Base-by-base conservation (phyloP, 2,888 invertebrate genomes). In the Boloria selene region DNA sequence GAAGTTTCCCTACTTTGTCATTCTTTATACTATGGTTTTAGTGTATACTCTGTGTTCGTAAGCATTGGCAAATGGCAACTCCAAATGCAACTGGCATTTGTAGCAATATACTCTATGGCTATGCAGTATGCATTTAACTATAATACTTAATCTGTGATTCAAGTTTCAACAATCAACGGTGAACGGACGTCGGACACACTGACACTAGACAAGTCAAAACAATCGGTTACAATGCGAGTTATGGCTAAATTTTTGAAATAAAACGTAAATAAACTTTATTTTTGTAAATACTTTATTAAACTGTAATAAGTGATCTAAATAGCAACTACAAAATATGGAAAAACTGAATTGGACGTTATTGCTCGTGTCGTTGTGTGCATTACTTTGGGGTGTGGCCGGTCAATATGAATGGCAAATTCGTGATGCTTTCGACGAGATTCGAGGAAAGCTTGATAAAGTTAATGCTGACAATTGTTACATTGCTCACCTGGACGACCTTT, bases 361-460 rank as follows among this genome's bases (percentile, higher is more conserved):
- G 67, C 71, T 78, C 58, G 77, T 87, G 79, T 90, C 91, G 53
- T 76, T 92, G 59, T 87, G 86, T 79, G 83, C 79, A 75, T 84
- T 91, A 73, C 74, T 89, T 72, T 90, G 90, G 94, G 95, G 95
- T 93, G 95, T 95, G 93, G 93, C 94, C 88, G 96, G 95, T 26
- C 98, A 98, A 83, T 97, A 96, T 80, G 97, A 97, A 80, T 99
- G 98, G 98, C 97, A 98, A 90, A 90, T 95, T 18, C 94, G 96
- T 67, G 99, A 99, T 91, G 92, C 95, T 59, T 98, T 98, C 79
- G 98, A 99, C 82, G 96, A 97, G 86, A 94, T 99, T 70, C 95
- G 96, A 77, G 93, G 95, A 56, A 95, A 94, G 89, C 95, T 98
- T 92, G 96, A 97, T 79, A 95, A 95, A 83, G 96, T 98, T 4